These are phyloP conservation scores for Camponotus vicinus DNA, from an alignment of 1,140 invertebrate genomes.

Conservation along the genomic window DNA sequence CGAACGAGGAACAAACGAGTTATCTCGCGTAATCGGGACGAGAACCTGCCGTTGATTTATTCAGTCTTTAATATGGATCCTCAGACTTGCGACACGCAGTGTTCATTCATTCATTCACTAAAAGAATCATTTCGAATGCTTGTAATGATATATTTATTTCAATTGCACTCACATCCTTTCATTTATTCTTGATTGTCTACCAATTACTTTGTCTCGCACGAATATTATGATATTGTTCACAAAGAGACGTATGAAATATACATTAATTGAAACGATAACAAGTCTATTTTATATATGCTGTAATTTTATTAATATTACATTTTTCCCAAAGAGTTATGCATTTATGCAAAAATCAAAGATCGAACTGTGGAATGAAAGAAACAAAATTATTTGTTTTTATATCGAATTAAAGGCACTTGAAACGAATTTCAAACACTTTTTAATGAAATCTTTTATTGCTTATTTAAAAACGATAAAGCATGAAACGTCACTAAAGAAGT, in stretches of 20 bases:
- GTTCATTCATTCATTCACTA: neutral
- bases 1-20: slow-evolving; percentile 61
- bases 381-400: neutral
- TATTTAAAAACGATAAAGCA: neutral
- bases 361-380: neutral
- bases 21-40: slow-evolving; percentile 59
- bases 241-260: neutral
- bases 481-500: neutral
- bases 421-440: neutral
- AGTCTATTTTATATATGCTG: neutral
- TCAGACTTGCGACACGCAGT: slow-evolving; percentile 37
- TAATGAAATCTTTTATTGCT: neutral
- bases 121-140: slow-evolving; percentile 23
- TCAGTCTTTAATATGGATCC: slow-evolving; percentile 47
- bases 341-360: neutral
- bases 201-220: neutral
- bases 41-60: slow-evolving; percentile 54
- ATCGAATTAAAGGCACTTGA: neutral
- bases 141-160: slow-evolving; percentile 12
- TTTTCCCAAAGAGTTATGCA: neutral
- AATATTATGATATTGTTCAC: slow-evolving; percentile 14
- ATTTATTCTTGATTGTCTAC: neutral
- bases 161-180: slow-evolving; percentile 15
- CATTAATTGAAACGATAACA: neutral
- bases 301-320: neutral